Evolutionary conservation across 2,888 invertebrate species (phyloP), one percentile per base, ranked within the genome.

Genomic region (Philaethria dido): DNA sequence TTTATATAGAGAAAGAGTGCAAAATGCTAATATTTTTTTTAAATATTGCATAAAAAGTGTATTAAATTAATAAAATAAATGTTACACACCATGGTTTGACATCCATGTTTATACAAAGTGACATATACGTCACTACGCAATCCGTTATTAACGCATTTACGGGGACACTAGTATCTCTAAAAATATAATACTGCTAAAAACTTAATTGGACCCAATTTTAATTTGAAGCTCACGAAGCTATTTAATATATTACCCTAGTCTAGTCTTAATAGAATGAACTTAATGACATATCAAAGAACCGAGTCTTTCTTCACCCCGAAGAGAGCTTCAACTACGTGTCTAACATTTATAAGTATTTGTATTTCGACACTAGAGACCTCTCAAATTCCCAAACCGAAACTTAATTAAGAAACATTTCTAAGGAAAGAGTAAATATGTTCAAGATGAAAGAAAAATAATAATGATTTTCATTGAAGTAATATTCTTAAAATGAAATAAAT

Each of bases 271-370:
- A 48, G 48, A 48, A 20, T 20, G 48, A 29, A 33, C 52, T 33
- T 52, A 16, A 52, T 29, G 29, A 52, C 11, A 52, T 52, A 52
- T 52, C 52, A 52, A 52, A 52, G 52, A 16, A 52, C 52, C 11
- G 16, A 29, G 16, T 3, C 16, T 52, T 52, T 16, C 52, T 11
- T 8, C 9, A 29, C 52, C 52, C 11, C n/a, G 52, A 52, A 52
- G 25, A 29, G 16, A 25, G 29, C 29, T 9, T 16, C 29, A 13
- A 52, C 16, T 29, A 52, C 52, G 52, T 29, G 52, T 16, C 29
- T 29, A 3, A 25, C n/a, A 16, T 52, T 52, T 52, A 29, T 52
- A 29, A 29, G 29, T 29, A 29, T 52, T 29, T 52, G 52, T 29
- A 29, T 29, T 52, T 52, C 52, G 18, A 52, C n/a, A 52, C 29